These are phyloP conservation scores for Cheilosia impressa DNA, from an alignment of 2,888 invertebrate species.

Conservation along the genomic window DNA sequence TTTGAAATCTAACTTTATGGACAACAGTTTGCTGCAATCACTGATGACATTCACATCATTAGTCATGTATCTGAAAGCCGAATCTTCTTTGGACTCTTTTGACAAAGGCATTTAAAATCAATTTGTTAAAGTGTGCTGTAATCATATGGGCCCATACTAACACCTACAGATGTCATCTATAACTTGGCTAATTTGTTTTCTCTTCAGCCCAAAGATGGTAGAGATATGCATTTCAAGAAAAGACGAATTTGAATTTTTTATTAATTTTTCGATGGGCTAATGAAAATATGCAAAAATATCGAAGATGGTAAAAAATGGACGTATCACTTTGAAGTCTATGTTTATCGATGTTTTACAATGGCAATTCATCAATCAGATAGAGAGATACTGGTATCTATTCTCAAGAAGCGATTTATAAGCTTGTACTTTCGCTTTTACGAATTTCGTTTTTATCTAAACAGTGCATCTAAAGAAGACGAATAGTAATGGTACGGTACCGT, in stretches of 20 bases:
- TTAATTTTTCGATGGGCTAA: not conserved
- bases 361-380: constrained; percentile 30
- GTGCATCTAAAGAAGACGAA: constrained; percentile 47
- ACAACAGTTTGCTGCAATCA: not conserved
- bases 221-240: not conserved
- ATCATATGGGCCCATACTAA: not conserved
- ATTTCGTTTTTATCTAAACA: constrained; percentile 14
- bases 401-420: constrained; percentile 1
- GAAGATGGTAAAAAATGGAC: not conserved
- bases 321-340: constrained; percentile 22
- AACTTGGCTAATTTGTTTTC: constrained; percentile 13
- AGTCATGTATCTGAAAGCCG: not conserved
- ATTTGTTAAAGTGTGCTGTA: constrained; percentile 1
- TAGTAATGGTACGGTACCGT: not conserved
- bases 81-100: not conserved
- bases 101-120: constrained; percentile 12
- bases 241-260: not conserved
- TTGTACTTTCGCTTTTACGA: constrained; percentile 24
- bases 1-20: not conserved
- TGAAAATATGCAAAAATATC: not conserved
- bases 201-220: not conserved
- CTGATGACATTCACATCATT: constrained; percentile 1
- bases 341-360: constrained; percentile 16
- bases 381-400: not conserved
- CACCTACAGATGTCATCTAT: constrained; percentile 20